phyloP scores from a whole-genome alignment of 1,140 invertebrate species.

The Drosophila sproati region DNA sequence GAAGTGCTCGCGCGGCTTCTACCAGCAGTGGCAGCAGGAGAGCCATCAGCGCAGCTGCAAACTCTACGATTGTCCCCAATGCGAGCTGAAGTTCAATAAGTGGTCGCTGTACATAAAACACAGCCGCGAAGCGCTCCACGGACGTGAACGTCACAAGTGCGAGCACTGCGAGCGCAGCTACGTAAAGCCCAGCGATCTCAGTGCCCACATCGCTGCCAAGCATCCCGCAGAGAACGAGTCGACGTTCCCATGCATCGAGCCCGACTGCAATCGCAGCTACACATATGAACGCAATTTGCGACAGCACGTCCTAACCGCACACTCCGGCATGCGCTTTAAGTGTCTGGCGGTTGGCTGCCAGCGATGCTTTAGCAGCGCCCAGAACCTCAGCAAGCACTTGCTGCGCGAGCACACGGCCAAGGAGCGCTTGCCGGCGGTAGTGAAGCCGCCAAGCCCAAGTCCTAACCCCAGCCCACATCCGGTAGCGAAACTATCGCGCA shows the following conservation, averaged over 20 bases:
- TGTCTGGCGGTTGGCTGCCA: constrained; percentile 62
- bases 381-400: constrained; percentile 72
- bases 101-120: constrained; percentile 74
- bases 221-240: constrained; percentile 35
- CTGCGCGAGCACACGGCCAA: constrained; percentile 40
- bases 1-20: constrained; percentile 72
- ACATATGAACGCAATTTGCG: constrained; percentile 71
- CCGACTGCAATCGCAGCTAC: constrained; percentile 64
- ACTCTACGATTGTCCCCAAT: constrained; percentile 56
- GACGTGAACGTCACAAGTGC: constrained; percentile 60
- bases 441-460: background rate
- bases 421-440: background rate
- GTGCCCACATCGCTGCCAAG: constrained; percentile 59
- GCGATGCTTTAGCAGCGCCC: constrained; percentile 71
- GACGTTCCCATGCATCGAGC: constrained; percentile 53
- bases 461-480: background rate
- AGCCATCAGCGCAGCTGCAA: constrained; percentile 73
- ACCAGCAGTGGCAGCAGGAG: constrained; percentile 70
- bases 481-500: constrained; percentile 23
- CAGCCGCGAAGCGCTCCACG: constrained; percentile 67
- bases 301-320: constrained; percentile 61
- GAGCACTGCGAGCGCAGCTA: constrained; percentile 61
- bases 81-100: constrained; percentile 65
- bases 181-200: constrained; percentile 54
- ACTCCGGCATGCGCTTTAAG: constrained; percentile 69